Conservation (phyloP, 2,797 vertebrate species). For the Glyptemys insculpta region DNA sequence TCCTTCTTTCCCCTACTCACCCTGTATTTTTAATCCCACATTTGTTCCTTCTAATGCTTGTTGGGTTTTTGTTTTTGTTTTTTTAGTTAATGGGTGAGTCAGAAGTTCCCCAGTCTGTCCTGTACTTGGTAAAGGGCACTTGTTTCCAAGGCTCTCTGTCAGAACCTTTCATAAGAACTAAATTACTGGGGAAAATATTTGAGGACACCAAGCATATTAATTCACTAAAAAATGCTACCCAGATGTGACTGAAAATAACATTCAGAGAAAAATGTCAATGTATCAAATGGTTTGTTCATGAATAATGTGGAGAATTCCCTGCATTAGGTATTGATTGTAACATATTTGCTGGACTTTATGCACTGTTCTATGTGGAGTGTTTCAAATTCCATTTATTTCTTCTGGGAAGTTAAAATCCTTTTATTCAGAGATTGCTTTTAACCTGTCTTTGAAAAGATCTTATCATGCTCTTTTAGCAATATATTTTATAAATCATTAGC, state of each 20-base stretch:
- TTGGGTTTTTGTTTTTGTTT: too few relatives aligned
- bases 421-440: slow-evolving; percentile 12
- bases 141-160: slow-evolving; percentile 22
- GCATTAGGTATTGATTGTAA: not conserved
- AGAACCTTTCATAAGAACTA: not conserved
- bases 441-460: not conserved
- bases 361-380: accelerated
- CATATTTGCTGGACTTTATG: not conserved
- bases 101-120: not conserved
- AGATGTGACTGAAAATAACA: not conserved
- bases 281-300: not conserved
- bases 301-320: not conserved
- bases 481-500: not conserved
- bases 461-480: not conserved
- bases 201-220: not conserved
- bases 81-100: not conserved
- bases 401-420: not conserved
- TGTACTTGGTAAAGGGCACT: not conserved
- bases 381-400: not conserved
- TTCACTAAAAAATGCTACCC: not conserved
- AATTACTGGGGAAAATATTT: not conserved
- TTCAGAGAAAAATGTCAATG: not conserved
- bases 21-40: not conserved
- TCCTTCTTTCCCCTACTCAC: not conserved
- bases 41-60: too few relatives aligned